Conservation (phyloP, 1,140 invertebrate genomes). For the Neodiprion fabricii region DNA sequence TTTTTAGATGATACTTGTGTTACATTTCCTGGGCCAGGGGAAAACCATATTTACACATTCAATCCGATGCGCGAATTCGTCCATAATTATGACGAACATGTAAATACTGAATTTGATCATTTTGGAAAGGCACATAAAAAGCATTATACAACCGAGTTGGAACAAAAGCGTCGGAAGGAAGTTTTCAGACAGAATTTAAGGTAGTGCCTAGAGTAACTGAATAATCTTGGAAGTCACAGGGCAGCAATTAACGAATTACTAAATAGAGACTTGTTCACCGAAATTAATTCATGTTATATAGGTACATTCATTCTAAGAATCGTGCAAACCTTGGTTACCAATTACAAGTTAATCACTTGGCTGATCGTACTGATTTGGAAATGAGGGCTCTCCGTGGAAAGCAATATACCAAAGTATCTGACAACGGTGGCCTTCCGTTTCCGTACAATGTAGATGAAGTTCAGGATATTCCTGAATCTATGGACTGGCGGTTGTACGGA, state of each 20-base stretch:
- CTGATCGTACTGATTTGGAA: constrained; percentile 83
- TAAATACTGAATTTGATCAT: constrained; percentile 78
- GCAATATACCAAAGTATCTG: constrained; percentile 66
- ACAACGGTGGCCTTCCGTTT: constrained; percentile 81
- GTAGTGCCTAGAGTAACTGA: constrained; percentile 48
- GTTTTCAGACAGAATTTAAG: constrained; percentile 89
- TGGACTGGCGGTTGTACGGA: constrained; percentile 91
- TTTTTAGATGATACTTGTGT: constrained; percentile 74
- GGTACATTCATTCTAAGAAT: constrained; percentile 87
- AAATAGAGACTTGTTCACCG: constrained; percentile 15
- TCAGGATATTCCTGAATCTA: constrained; percentile 68
- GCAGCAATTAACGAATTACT: constrained; percentile 12
- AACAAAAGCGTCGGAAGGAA: constrained; percentile 77
- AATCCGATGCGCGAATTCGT: constrained; percentile 96
- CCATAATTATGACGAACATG: constrained; percentile 73
- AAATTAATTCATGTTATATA: constrained; percentile 44
- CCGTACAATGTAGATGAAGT: constrained; percentile 67
- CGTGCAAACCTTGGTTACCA: constrained; percentile 77
- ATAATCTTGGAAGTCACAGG: constrained; percentile 11
- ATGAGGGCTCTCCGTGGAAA: constrained; percentile 81
- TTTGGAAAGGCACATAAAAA: constrained; percentile 80
- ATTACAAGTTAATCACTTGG: constrained; percentile 86
- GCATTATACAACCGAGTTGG: constrained; percentile 69
- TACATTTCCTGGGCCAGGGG: constrained; percentile 88
- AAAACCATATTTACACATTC: constrained; percentile 77